phyloP scores from a whole-genome alignment of 1,140 invertebrate genomes.

The Hetaerina americana region DNA sequence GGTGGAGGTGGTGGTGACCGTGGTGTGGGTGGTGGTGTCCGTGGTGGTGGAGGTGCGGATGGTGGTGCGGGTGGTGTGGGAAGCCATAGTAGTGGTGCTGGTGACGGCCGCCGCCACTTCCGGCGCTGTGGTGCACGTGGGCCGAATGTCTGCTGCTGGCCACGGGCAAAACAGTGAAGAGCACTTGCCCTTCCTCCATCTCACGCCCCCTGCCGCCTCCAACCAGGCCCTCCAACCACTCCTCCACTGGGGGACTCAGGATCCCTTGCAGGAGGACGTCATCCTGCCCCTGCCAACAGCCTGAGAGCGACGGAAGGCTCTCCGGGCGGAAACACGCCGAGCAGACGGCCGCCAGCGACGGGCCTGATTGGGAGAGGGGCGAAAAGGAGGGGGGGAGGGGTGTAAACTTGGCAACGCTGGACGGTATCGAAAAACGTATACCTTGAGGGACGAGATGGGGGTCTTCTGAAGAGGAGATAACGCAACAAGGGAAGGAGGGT shows the following conservation, averaged over 20 bases:
- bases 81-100: not conserved
- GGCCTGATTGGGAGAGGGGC: not conserved
- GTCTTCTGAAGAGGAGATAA: not conserved
- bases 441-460: not conserved
- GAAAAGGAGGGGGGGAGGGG: not conserved
- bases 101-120: not conserved
- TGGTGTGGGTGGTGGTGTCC: constrained; percentile 30
- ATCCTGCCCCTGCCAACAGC: not conserved
- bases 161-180: not conserved
- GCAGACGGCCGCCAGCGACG: not conserved
- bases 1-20: constrained; percentile 31
- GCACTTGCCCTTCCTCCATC: not conserved
- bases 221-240: not conserved
- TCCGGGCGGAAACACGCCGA: too few relatives aligned
- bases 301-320: too few relatives aligned
- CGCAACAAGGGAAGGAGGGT: not conserved
- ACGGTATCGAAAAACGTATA: not conserved
- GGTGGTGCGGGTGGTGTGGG: not conserved
- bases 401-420: not conserved
- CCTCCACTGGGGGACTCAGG: not conserved
- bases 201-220: not conserved
- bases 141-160: not conserved
- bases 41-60: constrained; percentile 6
- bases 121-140: not conserved
- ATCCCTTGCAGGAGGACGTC: not conserved